Evolutionary conservation across 1,140 invertebrate species (phyloP), one percentile per base, ranked within the genome.

Genomic region (Cydia amplana): DNA sequence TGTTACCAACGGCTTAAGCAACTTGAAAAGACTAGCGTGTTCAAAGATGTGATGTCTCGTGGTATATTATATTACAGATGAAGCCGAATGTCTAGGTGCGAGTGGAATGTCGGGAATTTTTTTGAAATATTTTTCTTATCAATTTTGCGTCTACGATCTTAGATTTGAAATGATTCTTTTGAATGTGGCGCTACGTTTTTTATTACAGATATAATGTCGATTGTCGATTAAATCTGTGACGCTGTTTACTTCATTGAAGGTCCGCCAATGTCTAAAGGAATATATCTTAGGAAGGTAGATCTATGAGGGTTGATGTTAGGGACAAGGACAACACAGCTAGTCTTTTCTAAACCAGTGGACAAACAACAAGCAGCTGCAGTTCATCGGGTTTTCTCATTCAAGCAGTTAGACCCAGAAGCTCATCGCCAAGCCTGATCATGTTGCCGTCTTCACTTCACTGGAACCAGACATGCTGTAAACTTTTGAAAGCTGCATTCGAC

Each of bases 351-450:
- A 28, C 12, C 74, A 77, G 79, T 75, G 64, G 63, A 32, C 73
- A 82, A 46, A 83, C 75, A 77, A 79, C 67, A 79, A 78, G 81
- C 80, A 83, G 85, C 79, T 84, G 81, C 83, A 79, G 74, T 78
- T 79, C 74, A 78, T 77, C 75, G 76, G 75, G 73, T 46, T 76
- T 60, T 77, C 82, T 83, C 78, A 79, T 83, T 60, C 67, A 84
- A 87, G 87, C 83, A 77, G 82, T 88, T 87, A 87, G 79, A 79
- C 76, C 79, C 80, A 77, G 74, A 86, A 88, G 88, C 85, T 75
- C 77, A 83, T 85, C 79, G 78, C 81, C 73, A 84, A 83, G 84
- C 83, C 75, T 83, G 73, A 55, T 40, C 12, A 79, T 70, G 7
- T 70, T 70, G 9, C 65, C 65, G 36, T 16, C 65, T 36, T 23